Evolutionary conservation across 2,797 vertebrate genomes (phyloP).

Genomic region (Champsocephalus gunnari): DNA sequence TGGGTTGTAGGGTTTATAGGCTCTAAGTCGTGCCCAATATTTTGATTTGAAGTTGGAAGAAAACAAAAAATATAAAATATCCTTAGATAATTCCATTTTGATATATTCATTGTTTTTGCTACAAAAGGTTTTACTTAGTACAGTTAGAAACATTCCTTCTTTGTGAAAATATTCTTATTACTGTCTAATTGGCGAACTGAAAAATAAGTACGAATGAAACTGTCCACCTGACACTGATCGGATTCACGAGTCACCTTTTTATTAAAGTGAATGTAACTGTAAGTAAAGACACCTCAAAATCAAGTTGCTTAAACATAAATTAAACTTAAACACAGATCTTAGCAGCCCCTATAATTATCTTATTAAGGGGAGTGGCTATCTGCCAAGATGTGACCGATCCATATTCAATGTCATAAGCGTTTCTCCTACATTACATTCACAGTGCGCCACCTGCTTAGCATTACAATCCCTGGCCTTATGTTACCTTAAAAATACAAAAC

Average conservation of each 20-base stretch:
- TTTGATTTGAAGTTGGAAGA: background rate
- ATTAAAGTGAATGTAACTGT: background rate
- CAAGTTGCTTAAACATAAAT: background rate
- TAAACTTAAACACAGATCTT: background rate
- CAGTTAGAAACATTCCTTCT: background rate
- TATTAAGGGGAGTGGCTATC: background rate
- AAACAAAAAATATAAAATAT: background rate
- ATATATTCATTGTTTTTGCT: background rate
- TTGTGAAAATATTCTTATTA: background rate
- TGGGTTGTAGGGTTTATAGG: background rate
- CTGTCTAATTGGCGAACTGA: background rate
- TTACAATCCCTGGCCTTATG: background rate
- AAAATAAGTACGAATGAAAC: background rate
- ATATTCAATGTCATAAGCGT: slow-evolving; percentile 1
- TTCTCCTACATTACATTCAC: background rate
- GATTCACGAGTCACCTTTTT: background rate
- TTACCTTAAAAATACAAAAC: background rate
- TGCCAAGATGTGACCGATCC: background rate
- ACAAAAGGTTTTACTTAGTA: background rate
- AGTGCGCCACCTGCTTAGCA: background rate
- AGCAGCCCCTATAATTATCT: background rate
- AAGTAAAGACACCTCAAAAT: background rate
- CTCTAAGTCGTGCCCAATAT: background rate
- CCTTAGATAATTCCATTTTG: background rate
- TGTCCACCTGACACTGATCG: background rate